These are phyloP conservation scores for Corydoras sp. DNA, from an alignment of 2,113 vertebrate species.

Conservation along the genomic window DNA sequence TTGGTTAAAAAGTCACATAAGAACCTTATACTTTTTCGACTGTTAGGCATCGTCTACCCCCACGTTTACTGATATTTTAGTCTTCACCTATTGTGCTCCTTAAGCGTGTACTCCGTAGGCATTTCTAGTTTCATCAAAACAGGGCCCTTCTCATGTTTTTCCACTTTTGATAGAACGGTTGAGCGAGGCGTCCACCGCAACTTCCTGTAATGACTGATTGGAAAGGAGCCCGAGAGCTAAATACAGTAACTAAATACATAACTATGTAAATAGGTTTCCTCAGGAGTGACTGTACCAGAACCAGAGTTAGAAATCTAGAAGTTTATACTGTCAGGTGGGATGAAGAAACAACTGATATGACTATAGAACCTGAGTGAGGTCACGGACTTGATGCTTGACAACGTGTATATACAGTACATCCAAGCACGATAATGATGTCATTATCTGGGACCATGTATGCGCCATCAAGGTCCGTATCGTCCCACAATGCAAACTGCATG, in stretches of 20 bases:
- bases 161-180: conserved; percentile 18
- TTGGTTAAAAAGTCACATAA: conserved; percentile 59
- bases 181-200: conserved; percentile 23
- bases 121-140: conserved; percentile 9
- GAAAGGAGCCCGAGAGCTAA: conserved; percentile 12
- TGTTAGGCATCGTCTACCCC: conserved; percentile 61
- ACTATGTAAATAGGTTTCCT: conserved; percentile 37
- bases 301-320: neutral
- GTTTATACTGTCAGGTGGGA: conserved; percentile 3
- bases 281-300: conserved; percentile 9
- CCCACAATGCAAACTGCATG: conserved; percentile 38
- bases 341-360: neutral
- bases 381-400: neutral
- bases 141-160: conserved; percentile 1
- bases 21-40: conserved; percentile 64
- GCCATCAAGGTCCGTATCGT: conserved; percentile 27
- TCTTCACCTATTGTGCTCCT: conserved; percentile 17
- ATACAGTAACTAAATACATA: conserved; percentile 15
- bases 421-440: conserved; percentile 41
- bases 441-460: neutral
- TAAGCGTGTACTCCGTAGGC: neutral
- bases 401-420: conserved; percentile 40
- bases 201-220: conserved; percentile 15
- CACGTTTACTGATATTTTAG: conserved; percentile 24
- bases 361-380: conserved; percentile 19